These are phyloP conservation scores for Lampropteryx suffumata DNA, from an alignment of 2,888 invertebrate species.

Conservation along the genomic window DNA sequence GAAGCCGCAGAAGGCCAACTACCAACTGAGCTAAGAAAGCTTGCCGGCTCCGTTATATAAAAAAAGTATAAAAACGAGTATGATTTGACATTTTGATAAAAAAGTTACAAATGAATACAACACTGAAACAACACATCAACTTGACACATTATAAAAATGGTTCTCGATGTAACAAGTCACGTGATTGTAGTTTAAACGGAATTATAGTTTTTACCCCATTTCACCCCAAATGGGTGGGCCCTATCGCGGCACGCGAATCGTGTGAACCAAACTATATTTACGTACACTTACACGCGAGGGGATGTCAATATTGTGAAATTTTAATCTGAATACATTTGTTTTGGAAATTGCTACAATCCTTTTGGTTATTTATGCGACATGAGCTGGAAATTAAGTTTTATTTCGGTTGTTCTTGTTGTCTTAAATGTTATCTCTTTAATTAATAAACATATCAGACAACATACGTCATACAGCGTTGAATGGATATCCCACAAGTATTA, in stretches of 20 bases:
- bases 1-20: no score
- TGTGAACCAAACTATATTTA: slow-evolving; percentile 16
- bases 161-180: slow-evolving; percentile 27
- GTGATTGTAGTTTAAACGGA: slow-evolving; percentile 14
- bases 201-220: slow-evolving; percentile 12
- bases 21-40: no score
- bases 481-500: no score
- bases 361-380: slow-evolving; percentile 5
- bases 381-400: not conserved
- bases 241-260: slow-evolving; percentile 6
- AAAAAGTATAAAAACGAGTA: no score
- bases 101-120: not conserved
- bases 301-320: slow-evolving; percentile 12
- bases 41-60: no score
- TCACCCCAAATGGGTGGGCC: not conserved
- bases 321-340: slow-evolving; percentile 13
- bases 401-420: not conserved
- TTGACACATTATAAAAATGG: slow-evolving; percentile 1
- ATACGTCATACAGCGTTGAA: no score
- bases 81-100: not conserved
- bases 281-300: slow-evolving; percentile 12
- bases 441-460: no score
- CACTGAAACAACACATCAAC: slow-evolving; percentile 5
- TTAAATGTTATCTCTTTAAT: not conserved
- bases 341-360: slow-evolving; percentile 11